phyloP scores from a whole-genome alignment of 1,140 invertebrate genomes.

The Stegodyphus dumicola region DNA sequence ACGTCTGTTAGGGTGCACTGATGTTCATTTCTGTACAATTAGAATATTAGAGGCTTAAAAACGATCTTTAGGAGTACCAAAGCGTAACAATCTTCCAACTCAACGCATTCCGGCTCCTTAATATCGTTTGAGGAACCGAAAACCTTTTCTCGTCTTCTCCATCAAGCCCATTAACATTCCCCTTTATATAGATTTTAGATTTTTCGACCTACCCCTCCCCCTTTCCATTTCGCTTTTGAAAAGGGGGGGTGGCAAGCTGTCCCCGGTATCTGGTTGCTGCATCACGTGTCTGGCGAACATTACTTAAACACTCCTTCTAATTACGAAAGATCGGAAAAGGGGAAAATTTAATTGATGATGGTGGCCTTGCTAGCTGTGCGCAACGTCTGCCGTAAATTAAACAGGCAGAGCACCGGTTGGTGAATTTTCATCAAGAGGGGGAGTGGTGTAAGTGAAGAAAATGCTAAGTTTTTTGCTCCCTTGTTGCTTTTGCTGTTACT shows the following conservation, averaged over 20 bases:
- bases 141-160: too few relatives aligned
- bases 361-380: constrained; percentile 35
- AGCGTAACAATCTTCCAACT: too few relatives aligned
- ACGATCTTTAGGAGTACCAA: too few relatives aligned
- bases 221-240: neutral
- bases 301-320: constrained; percentile 61
- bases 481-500: too few relatives aligned
- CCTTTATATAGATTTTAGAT: constrained; percentile 62
- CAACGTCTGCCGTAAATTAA: constrained; percentile 55
- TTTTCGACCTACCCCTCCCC: constrained; percentile 38
- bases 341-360: constrained; percentile 62
- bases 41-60: too few relatives aligned
- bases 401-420: constrained; percentile 21
- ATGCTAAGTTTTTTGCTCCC: too few relatives aligned
- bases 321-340: constrained; percentile 60
- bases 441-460: neutral
- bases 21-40: too few relatives aligned
- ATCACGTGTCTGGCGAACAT: constrained; percentile 60
- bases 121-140: neutral
- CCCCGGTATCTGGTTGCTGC: constrained; percentile 51
- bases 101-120: neutral
- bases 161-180: constrained; percentile 47
- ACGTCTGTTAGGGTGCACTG: too few relatives aligned
- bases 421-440: neutral
- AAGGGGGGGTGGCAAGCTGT: neutral